phyloP scores from a whole-genome alignment of 2,888 invertebrate genomes.

The Carabus problematicus region DNA sequence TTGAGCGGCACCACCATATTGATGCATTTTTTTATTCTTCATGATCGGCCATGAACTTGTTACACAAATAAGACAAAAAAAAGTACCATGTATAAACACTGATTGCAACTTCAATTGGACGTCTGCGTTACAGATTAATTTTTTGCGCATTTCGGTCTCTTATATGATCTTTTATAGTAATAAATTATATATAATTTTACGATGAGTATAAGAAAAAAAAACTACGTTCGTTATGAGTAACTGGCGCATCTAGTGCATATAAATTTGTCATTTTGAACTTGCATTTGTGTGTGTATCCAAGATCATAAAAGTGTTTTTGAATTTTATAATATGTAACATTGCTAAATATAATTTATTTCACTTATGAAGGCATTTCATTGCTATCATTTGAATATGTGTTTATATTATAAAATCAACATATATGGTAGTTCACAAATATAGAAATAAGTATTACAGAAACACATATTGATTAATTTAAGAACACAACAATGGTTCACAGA shows the following conservation, averaged over 20 bases:
- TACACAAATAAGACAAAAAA: conserved; percentile 6
- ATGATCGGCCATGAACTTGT: conserved; percentile 25
- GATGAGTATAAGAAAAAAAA: too few species aligned
- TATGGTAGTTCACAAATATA: conserved; percentile 5
- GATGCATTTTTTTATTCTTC: neutral
- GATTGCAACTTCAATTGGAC: conserved; percentile 11
- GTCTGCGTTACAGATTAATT: conserved; percentile 2
- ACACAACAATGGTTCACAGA: conserved; percentile 12
- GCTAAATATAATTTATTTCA: too few species aligned
- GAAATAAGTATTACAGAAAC: neutral
- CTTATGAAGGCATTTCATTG: neutral
- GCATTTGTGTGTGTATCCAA: too few species aligned
- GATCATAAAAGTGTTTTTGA: too few species aligned
- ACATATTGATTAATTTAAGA: neutral
- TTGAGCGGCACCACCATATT: too few species aligned
- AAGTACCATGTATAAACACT: conserved; percentile 2
- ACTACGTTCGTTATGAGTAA: too few species aligned
- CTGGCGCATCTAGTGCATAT: too few species aligned
- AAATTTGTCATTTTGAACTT: too few species aligned
- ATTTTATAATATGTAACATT: too few species aligned
- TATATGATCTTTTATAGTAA: neutral
- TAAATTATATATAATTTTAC: too few species aligned
- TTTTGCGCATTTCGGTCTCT: conserved; percentile 1
- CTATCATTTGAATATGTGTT: neutral
- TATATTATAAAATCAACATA: conserved; percentile 1